Evolutionary conservation across 1,140 invertebrate genomes (phyloP), one percentile per base, ranked within the genome.

Genomic region (Drosophila subpulchrella): DNA sequence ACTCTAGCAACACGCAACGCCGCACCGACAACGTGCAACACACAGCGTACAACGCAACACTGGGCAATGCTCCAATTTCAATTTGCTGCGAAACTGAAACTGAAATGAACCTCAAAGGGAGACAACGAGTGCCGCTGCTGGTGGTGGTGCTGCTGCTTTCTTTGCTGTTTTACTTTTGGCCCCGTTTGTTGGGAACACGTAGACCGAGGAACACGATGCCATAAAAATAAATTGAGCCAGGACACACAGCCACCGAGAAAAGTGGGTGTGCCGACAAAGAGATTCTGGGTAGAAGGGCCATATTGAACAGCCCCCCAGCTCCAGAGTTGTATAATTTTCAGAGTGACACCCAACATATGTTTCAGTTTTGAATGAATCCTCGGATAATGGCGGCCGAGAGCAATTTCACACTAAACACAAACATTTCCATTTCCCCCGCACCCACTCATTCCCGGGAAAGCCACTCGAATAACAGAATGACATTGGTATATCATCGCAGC

Each of bases 281-380:
- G 41, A 61, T 24, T 47, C 42, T 30, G 36, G 7, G 15, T 32
- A 6, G 24, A 13, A 32, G 38, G 30, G n/a, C 48, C 60, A 67
- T 55, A 68, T 68, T 68, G 67, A 56, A 48, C 20, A 30, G 4
- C 24, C 20, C 46, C 5, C 15, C 11, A 12, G 20, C 44, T 13
- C 11, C 62, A 10, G 8, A 15, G 30, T 39, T 58, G 44, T 71
- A 71, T 71, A 72, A 84, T 84, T 84, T 84, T 80, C 75, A 55
- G 62, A 77, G 76, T 85, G 81, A 84, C 81, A 80, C 81, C 66
- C 81, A 81, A 80, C 81, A 84, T 84, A 84, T 84, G 81, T 85
- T 84, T 76, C 66, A 85, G 68, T 75, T 84, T 73, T 84, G 66
- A 84, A 84, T 84, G 81, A 84, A 75, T 84, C 70, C 81, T 80